Base-by-base conservation (phyloP, 2,888 invertebrate species). In the Catonia carolina region DNA sequence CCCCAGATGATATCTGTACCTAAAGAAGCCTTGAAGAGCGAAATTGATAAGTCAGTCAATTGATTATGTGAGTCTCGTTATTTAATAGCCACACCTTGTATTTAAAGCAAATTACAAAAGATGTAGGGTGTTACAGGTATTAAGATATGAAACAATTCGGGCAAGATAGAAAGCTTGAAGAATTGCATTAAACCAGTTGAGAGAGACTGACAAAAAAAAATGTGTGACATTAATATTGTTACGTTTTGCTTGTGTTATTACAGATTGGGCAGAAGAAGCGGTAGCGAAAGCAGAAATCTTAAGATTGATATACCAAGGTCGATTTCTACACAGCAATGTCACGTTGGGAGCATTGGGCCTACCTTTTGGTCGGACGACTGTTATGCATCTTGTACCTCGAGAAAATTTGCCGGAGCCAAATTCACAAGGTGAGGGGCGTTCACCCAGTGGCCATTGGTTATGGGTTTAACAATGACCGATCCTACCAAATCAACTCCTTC, bases 371-470 rank as follows among this genome's bases (percentile, higher is more conserved):
- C 96, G 95, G 78, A 98, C 97, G 71, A 96, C 97, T 72, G 98
- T 99, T 73, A 99, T 99, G 98, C 99, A 99, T 80, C 86, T 99
- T 71, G 98, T 99, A 75, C 96, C 98, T 68, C 84, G 98, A 78
- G 99, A 99, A 78, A 97, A 95, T 76, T 81, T 99, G 75, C 98
- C 98, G 70, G 98, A 98, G 80, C 98, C 98, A 70, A 98, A 97
- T 80, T 93, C 92, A 69, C 92, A 92, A 83, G 92, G 92, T 92
- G 75, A 70, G 60, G 75, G 70, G 60, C 15, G 33, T 6, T 51
- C 55, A 5, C 15, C 22, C 35, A 56, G 55, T 12, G 60, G 58
- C 31, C 58, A 59, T 18, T 54, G 39, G 23, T 54, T 60, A 17
- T 58, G 61, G 61, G 47, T 42, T 2, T 22, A 49, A 10, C 8